Evolutionary conservation across 2,888 invertebrate genomes (phyloP).

Genomic region (Drosophila lacicola): DNA sequence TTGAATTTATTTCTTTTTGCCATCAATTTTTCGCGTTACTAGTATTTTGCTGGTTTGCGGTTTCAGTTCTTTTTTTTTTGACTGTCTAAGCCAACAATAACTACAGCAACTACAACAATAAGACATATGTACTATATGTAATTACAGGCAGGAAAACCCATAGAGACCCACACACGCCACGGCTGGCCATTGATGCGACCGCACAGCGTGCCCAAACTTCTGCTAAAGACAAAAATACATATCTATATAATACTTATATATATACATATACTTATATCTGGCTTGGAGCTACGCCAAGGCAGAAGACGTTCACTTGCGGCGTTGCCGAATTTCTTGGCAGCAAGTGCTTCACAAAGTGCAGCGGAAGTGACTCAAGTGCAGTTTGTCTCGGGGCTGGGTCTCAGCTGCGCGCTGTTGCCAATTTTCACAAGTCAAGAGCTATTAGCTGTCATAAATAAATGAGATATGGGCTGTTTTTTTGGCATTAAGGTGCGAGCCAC

Average conservation of each 20-base stretch:
- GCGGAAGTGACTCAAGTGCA: conserved; percentile 69
- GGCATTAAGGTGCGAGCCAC: conserved; percentile 6
- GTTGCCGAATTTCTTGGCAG: conserved; percentile 64
- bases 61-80: conserved; percentile 25
- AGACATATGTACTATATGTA: conserved; percentile 34
- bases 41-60: conserved; percentile 40
- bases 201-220: conserved; percentile 51
- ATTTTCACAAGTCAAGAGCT: conserved; percentile 36
- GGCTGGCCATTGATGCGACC: conserved; percentile 74
- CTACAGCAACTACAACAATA: conserved; percentile 40
- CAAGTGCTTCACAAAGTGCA: conserved; percentile 68
- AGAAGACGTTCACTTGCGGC: conserved; percentile 73
- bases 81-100: conserved; percentile 32
- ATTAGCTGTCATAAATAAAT: conserved; percentile 50
- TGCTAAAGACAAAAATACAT: not conserved
- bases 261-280: conserved; percentile 3
- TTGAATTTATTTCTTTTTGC: conserved; percentile 41
- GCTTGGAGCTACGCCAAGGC: conserved; percentile 46
- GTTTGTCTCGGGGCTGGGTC: conserved; percentile 27
- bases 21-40: conserved; percentile 41
- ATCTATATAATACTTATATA: not conserved
- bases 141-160: conserved; percentile 59
- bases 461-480: conserved; percentile 51
- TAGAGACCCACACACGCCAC: conserved; percentile 42
- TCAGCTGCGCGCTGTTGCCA: conserved; percentile 43